These are phyloP conservation scores for Stenichneumon culpator DNA, from an alignment of 2,888 invertebrate genomes.

Conservation along the genomic window DNA sequence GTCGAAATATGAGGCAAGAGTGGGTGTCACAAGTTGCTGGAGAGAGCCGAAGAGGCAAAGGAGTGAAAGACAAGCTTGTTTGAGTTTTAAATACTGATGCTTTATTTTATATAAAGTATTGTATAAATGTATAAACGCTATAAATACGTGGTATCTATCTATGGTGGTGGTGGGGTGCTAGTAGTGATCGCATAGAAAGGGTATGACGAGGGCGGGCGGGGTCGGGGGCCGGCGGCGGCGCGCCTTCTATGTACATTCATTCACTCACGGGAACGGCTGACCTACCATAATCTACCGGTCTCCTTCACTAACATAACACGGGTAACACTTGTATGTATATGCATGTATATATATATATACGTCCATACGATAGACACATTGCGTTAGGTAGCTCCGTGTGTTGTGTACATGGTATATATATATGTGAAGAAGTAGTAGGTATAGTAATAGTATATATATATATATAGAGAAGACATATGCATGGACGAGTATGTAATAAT, in stretches of 20 bases:
- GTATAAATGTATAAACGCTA: slow-evolving; percentile 86
- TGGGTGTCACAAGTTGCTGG: slow-evolving; percentile 1
- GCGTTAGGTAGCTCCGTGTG: slow-evolving; percentile 49
- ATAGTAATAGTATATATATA: slow-evolving; percentile 72
- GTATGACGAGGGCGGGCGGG: slow-evolving; percentile 84
- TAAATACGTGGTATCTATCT: slow-evolving; percentile 86
- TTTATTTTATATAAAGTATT: slow-evolving; percentile 86
- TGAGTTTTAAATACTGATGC: slow-evolving; percentile 85
- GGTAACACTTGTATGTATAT: slow-evolving; percentile 79
- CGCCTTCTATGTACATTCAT: slow-evolving; percentile 85
- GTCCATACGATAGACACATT: slow-evolving; percentile 59
- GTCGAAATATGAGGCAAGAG: background rate
- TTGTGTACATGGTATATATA: slow-evolving; percentile 67
- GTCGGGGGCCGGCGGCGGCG: slow-evolving; percentile 85
- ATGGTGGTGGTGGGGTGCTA: slow-evolving; percentile 85
- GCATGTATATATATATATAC: slow-evolving; percentile 76
- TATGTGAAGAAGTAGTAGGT: slow-evolving; percentile 70
- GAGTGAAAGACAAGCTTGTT: slow-evolving; percentile 27
- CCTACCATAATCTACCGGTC: slow-evolving; percentile 85
- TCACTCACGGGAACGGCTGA: slow-evolving; percentile 84
- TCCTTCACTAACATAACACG: slow-evolving; percentile 84
- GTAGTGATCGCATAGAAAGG: slow-evolving; percentile 85
- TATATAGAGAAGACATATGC: slow-evolving; percentile 80
- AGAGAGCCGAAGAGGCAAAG: slow-evolving; percentile 10
- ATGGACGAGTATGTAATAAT: slow-evolving; percentile 83